phyloP scores from a whole-genome alignment of 2,797 vertebrate genomes.

The Florisuga fusca region DNA sequence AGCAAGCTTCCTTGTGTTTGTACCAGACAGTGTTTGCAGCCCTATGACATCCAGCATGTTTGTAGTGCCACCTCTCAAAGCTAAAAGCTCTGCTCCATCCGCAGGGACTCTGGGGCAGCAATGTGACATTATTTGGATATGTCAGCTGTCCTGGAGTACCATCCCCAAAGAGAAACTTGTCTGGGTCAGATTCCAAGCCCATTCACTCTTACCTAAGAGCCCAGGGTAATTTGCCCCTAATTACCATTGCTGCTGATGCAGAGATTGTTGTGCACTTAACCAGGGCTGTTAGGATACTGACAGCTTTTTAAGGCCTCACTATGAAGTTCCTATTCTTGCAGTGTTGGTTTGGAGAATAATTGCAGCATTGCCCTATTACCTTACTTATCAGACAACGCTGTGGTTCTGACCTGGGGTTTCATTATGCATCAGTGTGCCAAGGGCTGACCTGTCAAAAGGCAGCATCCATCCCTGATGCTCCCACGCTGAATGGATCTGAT shows the following conservation, averaged over 20 bases:
- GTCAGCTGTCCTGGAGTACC: neutral
- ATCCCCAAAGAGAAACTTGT: neutral
- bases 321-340: neutral
- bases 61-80: neutral
- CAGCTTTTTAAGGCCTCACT: neutral
- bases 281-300: neutral
- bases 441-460: constrained; percentile 34
- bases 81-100: neutral
- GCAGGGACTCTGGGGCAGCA: neutral
- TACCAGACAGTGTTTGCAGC: neutral
- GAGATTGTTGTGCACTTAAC: neutral
- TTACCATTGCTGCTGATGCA: neutral
- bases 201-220: neutral
- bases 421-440: fast-evolving
- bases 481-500: neutral
- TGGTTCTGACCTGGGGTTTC: neutral
- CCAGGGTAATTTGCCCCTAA: neutral
- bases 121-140: neutral
- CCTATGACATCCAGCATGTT: neutral
- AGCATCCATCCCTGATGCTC: neutral
- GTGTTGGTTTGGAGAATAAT: neutral
- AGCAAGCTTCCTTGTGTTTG: neutral
- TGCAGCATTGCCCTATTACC: neutral
- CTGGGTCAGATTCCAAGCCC: neutral
- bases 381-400: neutral